A percentile compares a stretch with the other conserved stretches of the same genome.
Evolutionary conservation across 2,113 vertebrate species (phyloP).

Genomic region (Mungos mungo): DNA sequence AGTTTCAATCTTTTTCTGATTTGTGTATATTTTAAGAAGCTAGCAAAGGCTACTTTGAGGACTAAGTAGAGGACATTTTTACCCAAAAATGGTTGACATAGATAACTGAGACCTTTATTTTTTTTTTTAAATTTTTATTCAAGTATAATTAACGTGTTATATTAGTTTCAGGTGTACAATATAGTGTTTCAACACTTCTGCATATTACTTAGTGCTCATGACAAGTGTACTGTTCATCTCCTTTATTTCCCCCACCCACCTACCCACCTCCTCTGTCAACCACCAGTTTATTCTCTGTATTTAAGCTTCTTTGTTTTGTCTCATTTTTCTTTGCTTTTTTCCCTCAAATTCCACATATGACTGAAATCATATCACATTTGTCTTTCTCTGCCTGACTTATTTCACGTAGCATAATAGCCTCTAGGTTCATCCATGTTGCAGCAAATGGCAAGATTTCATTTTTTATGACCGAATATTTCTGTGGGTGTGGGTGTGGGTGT

Average conservation of each 20-base stretch:
- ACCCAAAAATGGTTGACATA: not conserved
- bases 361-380: not conserved
- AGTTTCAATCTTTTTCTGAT: not conserved
- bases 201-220: not conserved
- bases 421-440: not conserved
- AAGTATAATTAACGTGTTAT: not conserved
- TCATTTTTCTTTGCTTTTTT: not conserved
- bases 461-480: not conserved
- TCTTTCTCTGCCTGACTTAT: not conserved
- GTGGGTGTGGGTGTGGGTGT: not conserved
- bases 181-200: not conserved
- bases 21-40: not conserved
- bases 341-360: not conserved
- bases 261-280: not conserved
- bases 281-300: not conserved
- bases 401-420: not conserved
- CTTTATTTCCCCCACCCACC: not conserved
- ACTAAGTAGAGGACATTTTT: not conserved
- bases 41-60: not conserved
- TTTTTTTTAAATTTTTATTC: not conserved
- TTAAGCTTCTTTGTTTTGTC: not conserved
- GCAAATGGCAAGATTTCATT: not conserved
- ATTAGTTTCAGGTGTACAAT: not conserved
- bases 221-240: not conserved
- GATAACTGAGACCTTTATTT: not conserved